Percentiles rank a stretch among this genome's conserved stretches.
Conservation (phyloP, 2,888 invertebrate genomes). For the Pammene fasciana region DNA sequence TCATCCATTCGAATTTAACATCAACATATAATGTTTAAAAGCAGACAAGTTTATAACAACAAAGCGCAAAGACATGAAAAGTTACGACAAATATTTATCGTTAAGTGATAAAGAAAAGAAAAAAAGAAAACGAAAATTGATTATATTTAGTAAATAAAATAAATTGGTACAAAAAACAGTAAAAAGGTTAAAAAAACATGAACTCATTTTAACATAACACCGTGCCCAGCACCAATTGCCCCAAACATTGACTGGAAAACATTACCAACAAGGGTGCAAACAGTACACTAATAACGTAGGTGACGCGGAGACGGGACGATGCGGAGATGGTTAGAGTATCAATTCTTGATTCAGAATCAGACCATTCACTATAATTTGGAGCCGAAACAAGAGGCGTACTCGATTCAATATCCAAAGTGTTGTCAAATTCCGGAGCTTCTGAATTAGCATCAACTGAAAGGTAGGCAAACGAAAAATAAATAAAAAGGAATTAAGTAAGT, state of each 20-base stretch:
- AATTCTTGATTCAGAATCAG: neutral
- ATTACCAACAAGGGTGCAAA: neutral
- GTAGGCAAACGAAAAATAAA: neutral
- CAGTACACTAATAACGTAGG: neutral
- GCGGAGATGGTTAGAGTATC: neutral
- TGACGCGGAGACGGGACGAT: neutral
- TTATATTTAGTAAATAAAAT: neutral
- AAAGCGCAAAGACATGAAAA: neutral
- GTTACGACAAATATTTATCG: neutral
- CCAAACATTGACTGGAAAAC: neutral
- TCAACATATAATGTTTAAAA: neutral
- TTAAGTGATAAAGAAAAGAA: neutral
- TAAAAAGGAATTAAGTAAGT: neutral
- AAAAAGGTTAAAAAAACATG: neutral
- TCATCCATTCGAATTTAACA: neutral
- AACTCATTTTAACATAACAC: too few species aligned
- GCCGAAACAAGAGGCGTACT: neutral
- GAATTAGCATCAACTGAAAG: neutral
- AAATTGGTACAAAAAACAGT: neutral
- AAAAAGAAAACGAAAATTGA: neutral
- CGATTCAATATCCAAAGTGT: neutral
- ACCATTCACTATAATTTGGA: too few species aligned
- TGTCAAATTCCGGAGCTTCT: neutral
- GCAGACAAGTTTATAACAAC: too few species aligned
- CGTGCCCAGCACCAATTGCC: too few species aligned